Evolutionary conservation across 2,888 invertebrate species (phyloP).

Genomic region (Hemicrepidius hirtus): DNA sequence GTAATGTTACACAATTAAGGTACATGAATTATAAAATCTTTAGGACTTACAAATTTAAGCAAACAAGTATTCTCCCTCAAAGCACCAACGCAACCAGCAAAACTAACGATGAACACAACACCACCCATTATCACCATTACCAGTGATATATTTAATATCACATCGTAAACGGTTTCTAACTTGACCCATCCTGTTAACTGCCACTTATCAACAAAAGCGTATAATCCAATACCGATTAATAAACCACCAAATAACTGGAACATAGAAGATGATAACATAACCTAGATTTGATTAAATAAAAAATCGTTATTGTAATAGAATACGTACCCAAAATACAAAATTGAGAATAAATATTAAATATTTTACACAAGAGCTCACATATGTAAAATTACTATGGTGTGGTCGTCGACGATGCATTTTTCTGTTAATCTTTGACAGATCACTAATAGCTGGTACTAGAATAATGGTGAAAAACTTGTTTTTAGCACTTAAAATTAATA

Average conservation of each 20-base stretch:
- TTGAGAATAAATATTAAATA: conserved; percentile 93
- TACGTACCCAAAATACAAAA: conserved; percentile 92
- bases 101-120: conserved; percentile 94
- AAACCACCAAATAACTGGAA: conserved; percentile 91
- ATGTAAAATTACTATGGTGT: conserved; percentile 80
- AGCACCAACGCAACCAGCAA: conserved; percentile 94
- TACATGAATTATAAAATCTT: not conserved
- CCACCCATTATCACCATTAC: conserved; percentile 92
- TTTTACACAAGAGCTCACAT: conserved; percentile 91
- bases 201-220: conserved; percentile 96
- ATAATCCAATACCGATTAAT: conserved; percentile 89
- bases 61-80: conserved; percentile 93
- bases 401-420: conserved; percentile 79
- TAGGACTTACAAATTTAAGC: conserved; percentile 87
- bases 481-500: not conserved
- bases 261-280: conserved; percentile 54
- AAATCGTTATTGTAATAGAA: too few relatives aligned
- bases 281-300: not conserved
- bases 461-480: conserved; percentile 23
- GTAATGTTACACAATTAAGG: conserved; percentile 66
- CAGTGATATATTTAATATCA: conserved; percentile 91
- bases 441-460: conserved; percentile 27
- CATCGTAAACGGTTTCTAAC: conserved; percentile 91
- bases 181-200: conserved; percentile 89
- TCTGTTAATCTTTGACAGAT: conserved; percentile 31